Conservation (phyloP, 2,888 invertebrate genomes). For the Pterostichus niger region DNA sequence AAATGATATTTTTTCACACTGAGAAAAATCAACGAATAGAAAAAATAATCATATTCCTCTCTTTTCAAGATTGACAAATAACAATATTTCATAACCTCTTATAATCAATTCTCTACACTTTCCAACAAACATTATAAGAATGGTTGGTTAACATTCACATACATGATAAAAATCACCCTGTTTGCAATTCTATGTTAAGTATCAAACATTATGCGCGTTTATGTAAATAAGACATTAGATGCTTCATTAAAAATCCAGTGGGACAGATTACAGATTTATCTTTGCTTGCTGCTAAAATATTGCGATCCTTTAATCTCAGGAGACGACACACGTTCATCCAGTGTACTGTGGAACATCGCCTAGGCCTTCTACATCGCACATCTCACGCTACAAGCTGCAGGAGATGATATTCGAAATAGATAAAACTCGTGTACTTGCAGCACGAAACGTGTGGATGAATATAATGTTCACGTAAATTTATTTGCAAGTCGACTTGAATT, state of each 20-base stretch:
- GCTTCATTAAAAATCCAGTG: conserved; percentile 18
- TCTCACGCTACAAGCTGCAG: conserved; percentile 4
- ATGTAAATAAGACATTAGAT: conserved; percentile 62
- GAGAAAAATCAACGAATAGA: too few species aligned
- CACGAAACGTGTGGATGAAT: conserved; percentile 23
- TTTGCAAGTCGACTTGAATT: not conserved
- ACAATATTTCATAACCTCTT: too few species aligned
- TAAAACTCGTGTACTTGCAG: conserved; percentile 7
- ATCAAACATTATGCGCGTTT: conserved; percentile 54
- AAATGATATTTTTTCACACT: too few species aligned
- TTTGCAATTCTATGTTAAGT: conserved; percentile 50
- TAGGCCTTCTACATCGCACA: not conserved
- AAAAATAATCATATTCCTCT: too few species aligned
- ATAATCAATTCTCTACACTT: too few species aligned
- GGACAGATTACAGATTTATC: conserved; percentile 63
- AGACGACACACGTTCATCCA: not conserved
- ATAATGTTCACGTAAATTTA: not conserved
- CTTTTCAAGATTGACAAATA: too few species aligned
- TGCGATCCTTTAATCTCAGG: conserved; percentile 2
- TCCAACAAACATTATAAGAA: conserved; percentile 4
- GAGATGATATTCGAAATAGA: conserved; percentile 10
- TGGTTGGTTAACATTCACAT: not conserved
- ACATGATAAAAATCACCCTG: conserved; percentile 23
- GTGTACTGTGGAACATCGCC: not conserved
- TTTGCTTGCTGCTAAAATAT: conserved; percentile 44